phyloP scores from a whole-genome alignment of 2,113 vertebrate species.

The Picathartes gymnocephalus region DNA sequence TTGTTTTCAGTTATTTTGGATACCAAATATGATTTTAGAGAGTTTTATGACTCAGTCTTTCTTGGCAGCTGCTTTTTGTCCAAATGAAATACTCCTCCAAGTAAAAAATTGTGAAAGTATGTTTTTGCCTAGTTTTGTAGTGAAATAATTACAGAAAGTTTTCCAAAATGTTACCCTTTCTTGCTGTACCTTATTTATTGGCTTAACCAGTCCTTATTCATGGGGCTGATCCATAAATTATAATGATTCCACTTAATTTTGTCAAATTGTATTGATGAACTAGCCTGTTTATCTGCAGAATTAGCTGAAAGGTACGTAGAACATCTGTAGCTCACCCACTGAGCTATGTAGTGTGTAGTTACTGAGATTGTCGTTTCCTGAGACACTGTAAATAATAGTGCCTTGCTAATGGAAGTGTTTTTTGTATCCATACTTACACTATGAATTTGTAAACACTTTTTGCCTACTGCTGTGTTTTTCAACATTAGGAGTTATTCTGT shows the following conservation, averaged over 20 bases:
- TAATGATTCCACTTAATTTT: background rate
- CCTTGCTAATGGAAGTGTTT: background rate
- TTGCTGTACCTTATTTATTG: background rate
- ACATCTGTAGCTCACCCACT: background rate
- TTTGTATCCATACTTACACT: background rate
- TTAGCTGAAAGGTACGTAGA: background rate
- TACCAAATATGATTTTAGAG: background rate
- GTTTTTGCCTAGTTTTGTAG: background rate
- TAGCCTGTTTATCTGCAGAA: background rate
- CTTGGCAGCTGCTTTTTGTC: background rate
- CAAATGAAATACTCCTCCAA: background rate
- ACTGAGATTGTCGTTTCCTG: background rate
- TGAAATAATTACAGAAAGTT: background rate
- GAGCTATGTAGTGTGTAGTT: background rate
- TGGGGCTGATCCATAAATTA: background rate
- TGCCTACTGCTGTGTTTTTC: background rate
- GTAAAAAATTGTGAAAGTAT: background rate
- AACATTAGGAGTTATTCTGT: background rate
- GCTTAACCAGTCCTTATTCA: background rate
- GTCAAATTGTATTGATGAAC: background rate
- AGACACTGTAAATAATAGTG: background rate
- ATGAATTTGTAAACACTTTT: background rate
- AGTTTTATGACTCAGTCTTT: background rate
- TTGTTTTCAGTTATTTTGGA: background rate
- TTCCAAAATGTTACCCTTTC: background rate